Evolutionary conservation across 2,797 vertebrate species (phyloP), one percentile per base, ranked within the genome.

Genomic region (Zenarchopterus dispar): DNA sequence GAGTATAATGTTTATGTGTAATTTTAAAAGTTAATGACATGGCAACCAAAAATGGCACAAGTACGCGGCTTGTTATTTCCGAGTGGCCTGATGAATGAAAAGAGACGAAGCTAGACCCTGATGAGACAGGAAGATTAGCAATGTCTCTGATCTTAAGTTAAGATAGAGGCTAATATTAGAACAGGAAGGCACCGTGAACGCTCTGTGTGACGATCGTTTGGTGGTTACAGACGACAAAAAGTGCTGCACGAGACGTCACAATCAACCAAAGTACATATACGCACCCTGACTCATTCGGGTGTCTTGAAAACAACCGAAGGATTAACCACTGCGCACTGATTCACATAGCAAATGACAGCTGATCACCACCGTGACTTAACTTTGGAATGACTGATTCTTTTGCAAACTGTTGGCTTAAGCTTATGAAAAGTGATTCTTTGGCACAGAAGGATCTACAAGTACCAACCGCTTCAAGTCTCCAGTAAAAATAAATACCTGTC

Each of bases 271-370:
- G n/a, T 23, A 64, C 60, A 65, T 11, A 48, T 23, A n/a, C 31
- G 22, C 57, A 16, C 16, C 16, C 17, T 81, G 81, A 85, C 59
- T 84, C 84, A 82, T 61, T 50, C 56, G 62, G 15, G 48, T 65
- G 75, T 68, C 75, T 79, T 59, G 52, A 77, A 82, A 69, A 71
- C 62, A 75, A 77, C 57, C 52, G 3, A 39, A 56, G 62, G 43
- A 68, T 71, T 61, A 62, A 57, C 50, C 53, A 19, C 26, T 17
- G 43, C 26, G 47, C n/a, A 43, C 41, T 72, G 75, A 82, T 71
- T 84, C 77, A 72, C 11, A 43, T 31, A 22, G 11, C 39, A 55
- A 66, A 57, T 43, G 52, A 49, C 43, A 56, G 39, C 17, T 55
- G 57, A 64, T 74, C 85, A 67, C 55, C 68, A 31, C 58, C 58